phyloP scores from a whole-genome alignment of 2,797 vertebrate genomes.

The Acipenser oxyrinchus region DNA sequence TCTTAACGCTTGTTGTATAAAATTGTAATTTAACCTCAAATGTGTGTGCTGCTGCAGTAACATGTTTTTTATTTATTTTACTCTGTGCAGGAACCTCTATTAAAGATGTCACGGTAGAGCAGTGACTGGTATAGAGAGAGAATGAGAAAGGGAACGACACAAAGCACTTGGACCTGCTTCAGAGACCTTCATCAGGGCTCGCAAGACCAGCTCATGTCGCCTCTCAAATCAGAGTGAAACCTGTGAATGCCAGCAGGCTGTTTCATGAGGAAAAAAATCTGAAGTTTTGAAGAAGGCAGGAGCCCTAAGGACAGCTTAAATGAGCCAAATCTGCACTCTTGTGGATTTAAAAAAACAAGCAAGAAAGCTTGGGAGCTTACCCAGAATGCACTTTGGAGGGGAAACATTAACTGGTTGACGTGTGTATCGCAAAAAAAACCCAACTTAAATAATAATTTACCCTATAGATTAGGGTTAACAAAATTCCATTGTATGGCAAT shows the following conservation, averaged over 20 bases:
- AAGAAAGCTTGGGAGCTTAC: slow-evolving; percentile 38
- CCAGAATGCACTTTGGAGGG: slow-evolving; percentile 50
- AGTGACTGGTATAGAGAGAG: slow-evolving; percentile 35
- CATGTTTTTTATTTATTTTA: slow-evolving; percentile 37
- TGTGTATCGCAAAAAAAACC: slow-evolving; percentile 25
- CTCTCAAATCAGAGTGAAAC: slow-evolving; percentile 22
- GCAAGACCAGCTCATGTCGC: not conserved
- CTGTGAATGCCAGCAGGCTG: slow-evolving; percentile 33
- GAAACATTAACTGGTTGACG: slow-evolving; percentile 44
- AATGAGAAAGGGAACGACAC: slow-evolving; percentile 12
- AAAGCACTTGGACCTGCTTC: not conserved
- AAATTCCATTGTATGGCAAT: slow-evolving; percentile 50
- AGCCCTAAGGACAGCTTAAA: not conserved
- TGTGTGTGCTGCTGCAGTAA: slow-evolving; percentile 19
- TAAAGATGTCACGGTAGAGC: slow-evolving; percentile 62
- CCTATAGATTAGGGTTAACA: slow-evolving; percentile 6
- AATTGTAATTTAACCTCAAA: no score
- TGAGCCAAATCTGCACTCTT: slow-evolving; percentile 16
- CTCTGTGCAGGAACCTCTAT: slow-evolving; percentile 63
- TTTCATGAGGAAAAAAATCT: slow-evolving; percentile 15
- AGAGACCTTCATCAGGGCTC: not conserved
- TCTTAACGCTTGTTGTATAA: no score
- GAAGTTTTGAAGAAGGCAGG: slow-evolving; percentile 17
- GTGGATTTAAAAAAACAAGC: not conserved
- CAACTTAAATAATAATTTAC: slow-evolving; percentile 17